Conservation (phyloP, 2,797 vertebrate species). For the Threskiornis aethiopicus region DNA sequence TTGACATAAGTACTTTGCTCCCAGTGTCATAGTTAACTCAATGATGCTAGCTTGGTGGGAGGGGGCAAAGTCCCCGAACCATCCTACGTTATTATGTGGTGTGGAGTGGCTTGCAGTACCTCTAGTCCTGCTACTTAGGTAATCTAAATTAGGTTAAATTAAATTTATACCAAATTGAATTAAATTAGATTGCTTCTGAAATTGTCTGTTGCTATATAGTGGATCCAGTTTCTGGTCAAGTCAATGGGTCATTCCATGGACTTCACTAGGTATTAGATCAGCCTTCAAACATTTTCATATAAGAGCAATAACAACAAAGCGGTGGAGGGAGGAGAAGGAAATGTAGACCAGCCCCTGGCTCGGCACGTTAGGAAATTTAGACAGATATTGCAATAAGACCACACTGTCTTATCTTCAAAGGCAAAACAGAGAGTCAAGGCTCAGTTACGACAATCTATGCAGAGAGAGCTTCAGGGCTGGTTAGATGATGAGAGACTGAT, state of each 20-base stretch:
- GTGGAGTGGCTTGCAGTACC: background rate
- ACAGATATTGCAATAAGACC: background rate
- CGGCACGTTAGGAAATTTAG: background rate
- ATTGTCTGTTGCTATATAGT: background rate
- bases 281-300: background rate
- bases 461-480: slow-evolving; percentile 38
- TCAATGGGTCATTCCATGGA: background rate
- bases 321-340: background rate
- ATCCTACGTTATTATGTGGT: background rate
- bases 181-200: background rate
- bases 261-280: background rate
- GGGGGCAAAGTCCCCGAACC: background rate
- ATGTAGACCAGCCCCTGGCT: background rate
- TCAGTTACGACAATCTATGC: slow-evolving; percentile 26
- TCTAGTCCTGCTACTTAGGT: background rate
- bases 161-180: background rate
- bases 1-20: slow-evolving; percentile 6
- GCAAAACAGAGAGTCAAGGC: slow-evolving; percentile 11
- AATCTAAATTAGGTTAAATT: background rate
- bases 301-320: background rate
- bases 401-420: slow-evolving; percentile 39
- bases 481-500: slow-evolving; percentile 43
- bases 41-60: background rate
- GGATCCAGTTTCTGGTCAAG: background rate
- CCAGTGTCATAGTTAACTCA: background rate